Base-by-base conservation (phyloP, 2,888 invertebrate genomes). In the Taphrorychus bicolor region DNA sequence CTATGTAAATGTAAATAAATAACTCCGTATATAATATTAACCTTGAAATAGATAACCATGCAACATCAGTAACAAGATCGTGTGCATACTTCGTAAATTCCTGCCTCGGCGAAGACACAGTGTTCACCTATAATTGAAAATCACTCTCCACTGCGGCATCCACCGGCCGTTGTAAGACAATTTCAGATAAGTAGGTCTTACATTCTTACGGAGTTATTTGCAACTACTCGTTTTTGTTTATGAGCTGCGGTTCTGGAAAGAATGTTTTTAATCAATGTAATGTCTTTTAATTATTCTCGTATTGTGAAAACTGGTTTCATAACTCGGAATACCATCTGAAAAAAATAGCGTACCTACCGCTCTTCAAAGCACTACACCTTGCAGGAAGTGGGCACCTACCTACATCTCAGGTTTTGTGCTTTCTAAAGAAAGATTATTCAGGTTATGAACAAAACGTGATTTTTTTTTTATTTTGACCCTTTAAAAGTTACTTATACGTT, bases 171-270 rank as follows among this genome's bases (percentile, higher is more conserved):
- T 65, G 58, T 45, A 64, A 70, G 61, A 68, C 69, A 63, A 70
- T 70, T 70, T 70, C 63, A 66, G 70, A 70, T 70, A 70, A 70
- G 70, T 70, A 69, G 70, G 70, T 70, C 70, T 70, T 65, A 42
- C 70, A 70, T 70, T 70, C 70, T 66, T 70, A 32, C 68, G 62
- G 45, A 66, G 66, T 60, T 66, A 66, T 60, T 66, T 60, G 66
- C 66, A 60, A 66, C 60, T 60, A 56, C 66, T 60, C 19, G 60
- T 66, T 66, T 65, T 66, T 66, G 54, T 66, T 66, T 66, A 66
- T 66, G 66, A 66, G 41, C 24, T 48, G 59, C 60, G 56, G 66
- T 48, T 66, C 56, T 54, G 24, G 49, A 40, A 66, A 60, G 59
- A 66, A 66, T 66, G 56, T 51, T 66, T 66, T 66, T 66, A 66